Evolutionary conservation across 2,797 vertebrate species (phyloP).

Genomic region (Malurus splendens): DNA sequence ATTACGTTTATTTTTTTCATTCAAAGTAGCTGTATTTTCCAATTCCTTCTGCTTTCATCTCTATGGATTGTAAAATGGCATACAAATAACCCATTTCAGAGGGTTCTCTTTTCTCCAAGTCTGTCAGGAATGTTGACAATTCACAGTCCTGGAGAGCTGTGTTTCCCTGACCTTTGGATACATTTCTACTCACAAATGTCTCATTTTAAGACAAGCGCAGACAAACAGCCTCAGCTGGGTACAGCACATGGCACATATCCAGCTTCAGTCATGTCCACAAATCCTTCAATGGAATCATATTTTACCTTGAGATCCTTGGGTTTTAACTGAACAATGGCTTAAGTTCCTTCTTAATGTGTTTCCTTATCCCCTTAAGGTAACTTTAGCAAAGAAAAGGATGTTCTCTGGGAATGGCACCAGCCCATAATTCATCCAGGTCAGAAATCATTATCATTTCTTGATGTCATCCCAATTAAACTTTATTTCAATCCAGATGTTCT

Average conservation of each 20-base stretch:
- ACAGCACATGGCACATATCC: not conserved
- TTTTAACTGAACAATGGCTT: not conserved
- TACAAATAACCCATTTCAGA: not conserved
- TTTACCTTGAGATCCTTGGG: not conserved
- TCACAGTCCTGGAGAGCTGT: not conserved
- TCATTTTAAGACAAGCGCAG: not conserved
- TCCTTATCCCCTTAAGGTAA: not conserved
- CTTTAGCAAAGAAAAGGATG: not conserved
- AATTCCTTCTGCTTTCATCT: not conserved
- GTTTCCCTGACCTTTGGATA: not conserved
- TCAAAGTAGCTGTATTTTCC: not conserved
- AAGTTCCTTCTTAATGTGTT: not conserved
- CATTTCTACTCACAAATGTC: not conserved
- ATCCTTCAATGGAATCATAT: not conserved
- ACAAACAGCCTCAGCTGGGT: rapidly evolving
- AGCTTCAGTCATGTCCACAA: not conserved
- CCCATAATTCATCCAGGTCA: not conserved
- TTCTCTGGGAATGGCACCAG: not conserved
- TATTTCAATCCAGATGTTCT: not conserved
- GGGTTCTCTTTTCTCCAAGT: not conserved
- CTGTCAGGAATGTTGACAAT: not conserved
- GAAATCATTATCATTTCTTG: not conserved
- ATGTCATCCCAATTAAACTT: not conserved
- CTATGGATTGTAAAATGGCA: not conserved
- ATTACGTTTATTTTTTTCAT: too few species aligned